A percentile compares a stretch with the other conserved stretches of the same genome.
Evolutionary conservation across 2,888 invertebrate genomes (phyloP).

Genomic region (Odontothrips loti): DNA sequence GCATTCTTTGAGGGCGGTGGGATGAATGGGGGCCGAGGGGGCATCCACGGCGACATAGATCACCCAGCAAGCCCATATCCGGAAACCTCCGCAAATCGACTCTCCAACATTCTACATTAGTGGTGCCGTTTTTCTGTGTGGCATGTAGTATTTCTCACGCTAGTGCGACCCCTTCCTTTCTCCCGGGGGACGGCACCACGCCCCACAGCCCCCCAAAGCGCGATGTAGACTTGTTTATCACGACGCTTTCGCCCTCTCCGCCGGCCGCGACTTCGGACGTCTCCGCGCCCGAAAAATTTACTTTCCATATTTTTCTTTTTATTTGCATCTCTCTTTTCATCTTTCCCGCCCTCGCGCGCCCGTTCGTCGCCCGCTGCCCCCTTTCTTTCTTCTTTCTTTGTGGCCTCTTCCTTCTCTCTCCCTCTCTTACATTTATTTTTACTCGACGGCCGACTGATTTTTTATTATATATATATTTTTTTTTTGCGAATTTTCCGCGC

Average conservation of each 20-base stretch:
- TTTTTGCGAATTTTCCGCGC: background rate
- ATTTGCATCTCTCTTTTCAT: constrained; percentile 17
- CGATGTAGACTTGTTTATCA: constrained; percentile 16
- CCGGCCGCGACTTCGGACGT: background rate
- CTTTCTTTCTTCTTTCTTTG: background rate
- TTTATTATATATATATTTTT: no score
- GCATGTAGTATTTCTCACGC: no score
- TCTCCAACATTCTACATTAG: no score
- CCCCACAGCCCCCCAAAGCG: background rate
- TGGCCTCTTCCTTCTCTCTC: background rate
- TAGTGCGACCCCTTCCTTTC: no score
- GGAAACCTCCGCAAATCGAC: no score
- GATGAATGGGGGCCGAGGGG: no score
- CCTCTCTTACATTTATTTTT: background rate
- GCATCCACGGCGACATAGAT: no score
- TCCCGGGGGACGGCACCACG: no score
- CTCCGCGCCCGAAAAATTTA: constrained; percentile 6
- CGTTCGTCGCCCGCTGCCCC: background rate
- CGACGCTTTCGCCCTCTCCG: background rate
- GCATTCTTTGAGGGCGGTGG: no score
- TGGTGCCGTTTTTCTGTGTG: no score
- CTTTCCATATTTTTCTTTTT: constrained; percentile 12
- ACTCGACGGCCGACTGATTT: no score
- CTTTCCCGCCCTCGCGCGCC: background rate
- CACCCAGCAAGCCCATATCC: no score